Conservation (phyloP, 2,797 vertebrate genomes). For the Chanos chanos region DNA sequence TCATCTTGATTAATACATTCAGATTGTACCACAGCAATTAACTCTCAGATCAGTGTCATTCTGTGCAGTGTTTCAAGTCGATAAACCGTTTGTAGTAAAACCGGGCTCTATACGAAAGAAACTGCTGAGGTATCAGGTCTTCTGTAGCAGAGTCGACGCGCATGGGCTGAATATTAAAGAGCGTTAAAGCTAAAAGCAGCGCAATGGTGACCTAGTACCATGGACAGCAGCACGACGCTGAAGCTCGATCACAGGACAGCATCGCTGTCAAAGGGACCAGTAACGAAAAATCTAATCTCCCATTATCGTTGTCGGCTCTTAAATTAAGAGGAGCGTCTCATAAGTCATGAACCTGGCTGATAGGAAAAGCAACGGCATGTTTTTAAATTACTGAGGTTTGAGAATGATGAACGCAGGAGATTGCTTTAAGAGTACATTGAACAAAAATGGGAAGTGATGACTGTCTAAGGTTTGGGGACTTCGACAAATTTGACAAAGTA, state of each 20-base stretch:
- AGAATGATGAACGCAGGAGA: no score
- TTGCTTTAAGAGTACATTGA: no score
- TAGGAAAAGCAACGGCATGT: no score
- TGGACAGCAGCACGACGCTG: conserved; percentile 57
- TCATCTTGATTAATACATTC: no score
- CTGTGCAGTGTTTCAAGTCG: not conserved
- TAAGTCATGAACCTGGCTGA: no score
- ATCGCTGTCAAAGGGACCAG: not conserved
- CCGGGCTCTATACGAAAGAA: conserved; percentile 29
- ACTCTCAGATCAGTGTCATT: conserved; percentile 12
- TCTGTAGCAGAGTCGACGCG: conserved; percentile 17
- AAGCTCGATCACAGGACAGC: not conserved
- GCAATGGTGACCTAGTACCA: conserved; percentile 60
- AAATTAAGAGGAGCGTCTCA: not conserved
- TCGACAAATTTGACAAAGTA: no score
- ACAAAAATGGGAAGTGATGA: no score
- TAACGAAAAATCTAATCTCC: no score
- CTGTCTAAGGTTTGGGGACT: no score
- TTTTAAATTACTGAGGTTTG: no score
- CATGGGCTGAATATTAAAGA: conserved; percentile 51
- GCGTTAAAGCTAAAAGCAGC: conserved; percentile 42
- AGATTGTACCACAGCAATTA: not conserved
- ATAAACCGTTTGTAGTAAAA: conserved; percentile 27
- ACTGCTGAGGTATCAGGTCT: conserved; percentile 62
- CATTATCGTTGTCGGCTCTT: not conserved